Evolutionary conservation across 2,113 vertebrate genomes (phyloP).

Genomic region (Jaculus jaculus): DNA sequence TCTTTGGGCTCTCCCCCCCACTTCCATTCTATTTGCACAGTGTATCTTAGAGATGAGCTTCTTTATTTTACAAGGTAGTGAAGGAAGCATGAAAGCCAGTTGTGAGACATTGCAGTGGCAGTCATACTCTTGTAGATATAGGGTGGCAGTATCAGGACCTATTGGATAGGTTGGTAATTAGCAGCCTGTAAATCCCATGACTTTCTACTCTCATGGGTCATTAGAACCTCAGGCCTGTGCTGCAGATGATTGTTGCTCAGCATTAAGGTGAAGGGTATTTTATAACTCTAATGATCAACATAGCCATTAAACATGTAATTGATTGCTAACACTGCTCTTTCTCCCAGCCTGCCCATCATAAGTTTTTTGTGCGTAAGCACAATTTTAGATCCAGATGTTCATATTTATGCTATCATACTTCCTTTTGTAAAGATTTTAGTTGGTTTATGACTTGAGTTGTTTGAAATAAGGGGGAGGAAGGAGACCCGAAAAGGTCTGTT

Average conservation of each 20-base stretch:
- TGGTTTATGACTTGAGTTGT: conserved; percentile 63
- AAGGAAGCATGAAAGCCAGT: conserved; percentile 22
- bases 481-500: conserved; percentile 53
- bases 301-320: conserved; percentile 20
- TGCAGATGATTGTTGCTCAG: neutral
- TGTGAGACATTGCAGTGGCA: neutral
- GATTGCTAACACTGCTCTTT: conserved; percentile 63
- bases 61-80: conserved; percentile 44
- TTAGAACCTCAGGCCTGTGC: conserved; percentile 2
- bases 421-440: conserved; percentile 70
- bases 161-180: neutral
- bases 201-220: conserved; percentile 33
- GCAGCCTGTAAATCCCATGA: conserved; percentile 66
- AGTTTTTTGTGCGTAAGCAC: conserved; percentile 43
- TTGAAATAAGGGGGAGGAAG: conserved; percentile 46
- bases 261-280: conserved; percentile 24
- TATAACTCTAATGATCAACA: neutral
- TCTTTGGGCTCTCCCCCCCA: neutral
- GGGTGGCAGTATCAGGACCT: neutral
- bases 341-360: conserved; percentile 1
- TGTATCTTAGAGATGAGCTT: neutral
- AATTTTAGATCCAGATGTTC: conserved; percentile 22
- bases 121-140: neutral
- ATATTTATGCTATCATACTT: conserved; percentile 56
- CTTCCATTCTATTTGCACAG: conserved; percentile 17